These are phyloP conservation scores for Chrysogorgia sp. DNA, from an alignment of 92 coral and sea anemone species.

Conservation along the genomic window DNA sequence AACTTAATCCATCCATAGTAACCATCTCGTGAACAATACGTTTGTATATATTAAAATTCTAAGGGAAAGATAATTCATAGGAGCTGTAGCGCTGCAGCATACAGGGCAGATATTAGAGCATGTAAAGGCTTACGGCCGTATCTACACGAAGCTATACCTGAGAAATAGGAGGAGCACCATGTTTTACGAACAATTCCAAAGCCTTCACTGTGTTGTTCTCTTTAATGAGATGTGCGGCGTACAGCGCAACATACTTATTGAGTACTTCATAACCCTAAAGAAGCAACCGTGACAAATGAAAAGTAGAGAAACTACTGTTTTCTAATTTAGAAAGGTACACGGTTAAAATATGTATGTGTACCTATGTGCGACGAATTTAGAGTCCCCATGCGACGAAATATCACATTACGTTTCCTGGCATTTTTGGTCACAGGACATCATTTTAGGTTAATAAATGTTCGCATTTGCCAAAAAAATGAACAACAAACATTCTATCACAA, in stretches of 20 bases:
- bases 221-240: conserved; percentile 92
- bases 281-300: too few relatives aligned
- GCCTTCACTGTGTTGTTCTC: conserved; percentile 84
- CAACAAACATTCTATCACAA: too few relatives aligned
- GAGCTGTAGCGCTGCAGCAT: too few relatives aligned
- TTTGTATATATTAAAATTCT: conserved; percentile 98
- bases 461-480: too few relatives aligned
- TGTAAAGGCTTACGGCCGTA: too few relatives aligned
- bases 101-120: too few relatives aligned
- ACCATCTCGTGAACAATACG: conserved; percentile 88
- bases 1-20: conserved; percentile 84
- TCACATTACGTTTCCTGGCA: too few relatives aligned
- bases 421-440: too few relatives aligned
- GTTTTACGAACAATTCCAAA: conserved; percentile 83
- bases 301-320: neutral
- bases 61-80: neutral
- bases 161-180: conserved; percentile 90
- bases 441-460: too few relatives aligned
- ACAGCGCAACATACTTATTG: conserved; percentile 89
- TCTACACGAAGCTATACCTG: conserved; percentile 63
- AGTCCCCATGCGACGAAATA: too few relatives aligned
- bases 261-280: conserved; percentile 90
- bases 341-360: too few relatives aligned
- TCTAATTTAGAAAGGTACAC: neutral
- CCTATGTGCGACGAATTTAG: too few relatives aligned